Evolutionary conservation across 2,113 vertebrate genomes (phyloP).

Genomic region (Ranitomeya imitator): DNA sequence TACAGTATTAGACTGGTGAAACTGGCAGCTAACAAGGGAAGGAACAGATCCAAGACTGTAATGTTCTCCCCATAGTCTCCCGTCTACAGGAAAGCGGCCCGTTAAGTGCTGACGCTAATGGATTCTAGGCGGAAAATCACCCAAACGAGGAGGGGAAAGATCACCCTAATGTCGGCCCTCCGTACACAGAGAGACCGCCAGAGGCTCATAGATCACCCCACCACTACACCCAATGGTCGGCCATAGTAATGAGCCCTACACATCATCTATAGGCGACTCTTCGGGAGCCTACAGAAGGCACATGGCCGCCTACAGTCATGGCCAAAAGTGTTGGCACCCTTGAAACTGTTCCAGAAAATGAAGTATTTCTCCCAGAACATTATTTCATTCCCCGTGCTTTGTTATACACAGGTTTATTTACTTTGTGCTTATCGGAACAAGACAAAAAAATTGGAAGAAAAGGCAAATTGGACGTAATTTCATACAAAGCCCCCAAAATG

Average conservation of each 20-base stretch:
- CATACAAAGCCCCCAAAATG: too few relatives aligned
- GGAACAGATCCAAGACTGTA: constrained; percentile 52
- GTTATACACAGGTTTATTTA: too few relatives aligned
- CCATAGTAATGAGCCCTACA: neutral
- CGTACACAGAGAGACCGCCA: neutral
- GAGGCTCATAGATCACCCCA: neutral
- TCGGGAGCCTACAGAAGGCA: neutral
- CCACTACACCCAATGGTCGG: neutral
- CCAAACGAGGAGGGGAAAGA: neutral
- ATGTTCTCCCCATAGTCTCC: constrained; percentile 41
- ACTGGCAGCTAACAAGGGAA: constrained; percentile 56
- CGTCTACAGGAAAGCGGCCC: constrained; percentile 35
- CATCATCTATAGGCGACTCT: too few relatives aligned
- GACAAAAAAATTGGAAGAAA: too few relatives aligned
- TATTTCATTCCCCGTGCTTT: too few relatives aligned
- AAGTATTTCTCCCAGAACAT: too few relatives aligned
- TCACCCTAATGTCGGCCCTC: neutral
- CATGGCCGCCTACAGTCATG: too few relatives aligned
- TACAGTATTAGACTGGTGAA: constrained; percentile 55
- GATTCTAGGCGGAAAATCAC: constrained; percentile 11
- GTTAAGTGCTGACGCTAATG: constrained; percentile 39
- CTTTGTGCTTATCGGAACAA: too few relatives aligned
- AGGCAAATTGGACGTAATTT: too few relatives aligned
- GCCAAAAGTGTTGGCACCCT: too few relatives aligned
- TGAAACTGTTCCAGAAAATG: too few relatives aligned